Evolutionary conservation across 2,888 invertebrate genomes (phyloP).

Genomic region (Coronaproctus castanopsis): DNA sequence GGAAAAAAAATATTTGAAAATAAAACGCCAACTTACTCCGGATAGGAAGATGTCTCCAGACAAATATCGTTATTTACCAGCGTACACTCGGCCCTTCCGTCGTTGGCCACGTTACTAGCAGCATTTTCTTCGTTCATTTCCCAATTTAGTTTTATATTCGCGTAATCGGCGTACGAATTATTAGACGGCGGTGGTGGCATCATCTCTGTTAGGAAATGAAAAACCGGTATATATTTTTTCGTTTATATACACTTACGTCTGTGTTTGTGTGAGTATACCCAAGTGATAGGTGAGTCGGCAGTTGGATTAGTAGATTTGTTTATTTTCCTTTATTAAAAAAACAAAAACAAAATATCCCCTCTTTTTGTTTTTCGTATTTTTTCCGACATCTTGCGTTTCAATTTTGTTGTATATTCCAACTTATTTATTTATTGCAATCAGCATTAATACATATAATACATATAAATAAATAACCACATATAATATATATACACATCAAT

Average conservation of each 20-base stretch:
- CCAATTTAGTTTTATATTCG: slow-evolving; percentile 4
- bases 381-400: too few relatives aligned
- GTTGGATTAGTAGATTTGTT: too few relatives aligned
- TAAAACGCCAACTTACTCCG: slow-evolving; percentile 59
- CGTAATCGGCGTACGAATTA: slow-evolving; percentile 5
- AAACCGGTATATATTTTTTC: slow-evolving; percentile 6
- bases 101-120: slow-evolving; percentile 1
- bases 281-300: too few relatives aligned
- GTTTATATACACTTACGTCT: background rate
- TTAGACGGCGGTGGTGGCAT: slow-evolving; percentile 12
- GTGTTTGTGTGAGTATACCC: background rate
- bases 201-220: slow-evolving; percentile 15
- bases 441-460: too few relatives aligned
- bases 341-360: too few relatives aligned
- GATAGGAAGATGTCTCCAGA: slow-evolving; percentile 50
- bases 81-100: slow-evolving; percentile 14
- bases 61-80: slow-evolving; percentile 49
- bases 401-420: too few relatives aligned
- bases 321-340: too few relatives aligned
- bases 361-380: too few relatives aligned
- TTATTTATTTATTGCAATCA: too few relatives aligned
- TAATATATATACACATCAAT: too few relatives aligned
- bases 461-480: too few relatives aligned
- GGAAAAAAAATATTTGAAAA: too few relatives aligned
- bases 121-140: slow-evolving; percentile 1